Base-by-base conservation (phyloP, 2,797 vertebrate species). In the Sebastes matsubarae region DNA sequence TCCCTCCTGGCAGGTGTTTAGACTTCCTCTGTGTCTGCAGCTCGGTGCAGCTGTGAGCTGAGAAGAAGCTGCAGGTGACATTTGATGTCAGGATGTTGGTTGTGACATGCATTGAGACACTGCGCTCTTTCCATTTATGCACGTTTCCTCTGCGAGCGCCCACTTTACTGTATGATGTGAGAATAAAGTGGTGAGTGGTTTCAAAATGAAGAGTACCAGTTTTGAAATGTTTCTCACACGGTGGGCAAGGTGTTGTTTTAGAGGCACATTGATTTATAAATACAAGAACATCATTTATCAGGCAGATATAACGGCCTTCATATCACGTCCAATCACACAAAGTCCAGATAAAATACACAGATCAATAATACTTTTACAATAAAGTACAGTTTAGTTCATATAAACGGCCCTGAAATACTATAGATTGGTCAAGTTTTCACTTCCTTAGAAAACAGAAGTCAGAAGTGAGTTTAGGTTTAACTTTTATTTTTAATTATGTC, bases 81-180 rank as follows among this genome's bases (percentile, higher is more conserved):
- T 78, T 58, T 74, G 14, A 77, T 20, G 32, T 24, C 65, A 85
- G 82, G 70, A 88, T 84, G 86, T 71, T n/a, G 78, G 72, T 76
- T 10, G 22, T 22, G 24, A 30, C 25, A 4, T 2, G 1, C 4
- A 16, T 4, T 64, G 20, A 34, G 20, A 67, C 54, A 29, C 0
- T 3, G 0, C 0, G 0, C 6, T 29, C 3, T 68, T 64, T 68
- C 9, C 36, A 5, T 38, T 25, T 7, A 0, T 68, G 8, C 38
- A 11, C 9, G 9, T 74, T 86, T 83, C 83, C 83, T 79, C 16
- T 64, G 32, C 13, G 20, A 8, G 14, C 6, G 14, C 38, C 38
- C 38, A 42, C 38, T 42, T 29, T 1, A 13, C 8, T 4, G 30
- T 46, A 3, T 9, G 9, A 30, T 10, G 60, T 68, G 30, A 74